These are phyloP conservation scores for Nomada fucata DNA, from an alignment of 2,888 invertebrate genomes.

Conservation along the genomic window DNA sequence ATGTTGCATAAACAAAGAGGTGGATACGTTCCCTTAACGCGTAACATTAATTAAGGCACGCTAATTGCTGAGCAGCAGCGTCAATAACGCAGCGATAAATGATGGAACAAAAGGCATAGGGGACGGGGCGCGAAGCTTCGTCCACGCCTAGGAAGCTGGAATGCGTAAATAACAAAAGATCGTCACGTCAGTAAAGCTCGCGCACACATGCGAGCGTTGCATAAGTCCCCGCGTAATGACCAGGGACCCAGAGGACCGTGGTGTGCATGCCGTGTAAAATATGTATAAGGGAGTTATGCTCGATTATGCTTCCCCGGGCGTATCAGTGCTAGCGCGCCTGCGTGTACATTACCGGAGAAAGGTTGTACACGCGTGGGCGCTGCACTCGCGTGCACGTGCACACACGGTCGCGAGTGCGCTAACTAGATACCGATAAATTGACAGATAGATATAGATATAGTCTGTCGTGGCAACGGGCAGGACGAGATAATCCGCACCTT, in stretches of 20 bases:
- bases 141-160: slow-evolving; percentile 59
- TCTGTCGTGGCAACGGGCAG: slow-evolving; percentile 18
- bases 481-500: slow-evolving; percentile 56
- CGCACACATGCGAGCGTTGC: slow-evolving; percentile 37
- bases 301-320: slow-evolving; percentile 57
- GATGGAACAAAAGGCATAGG: slow-evolving; percentile 47
- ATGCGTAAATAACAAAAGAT: slow-evolving; percentile 62
- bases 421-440: slow-evolving; percentile 66
- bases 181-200: slow-evolving; percentile 47
- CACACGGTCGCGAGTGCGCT: slow-evolving; percentile 41
- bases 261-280: slow-evolving; percentile 45
- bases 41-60: slow-evolving; percentile 17
- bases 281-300: slow-evolving; percentile 51
- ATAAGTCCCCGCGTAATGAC: slow-evolving; percentile 56
- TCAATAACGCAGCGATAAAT: slow-evolving; percentile 30
- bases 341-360: slow-evolving; percentile 37
- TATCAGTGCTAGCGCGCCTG: slow-evolving; percentile 41
- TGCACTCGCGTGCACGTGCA: slow-evolving; percentile 48
- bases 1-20: slow-evolving; percentile 12
- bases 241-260: slow-evolving; percentile 32
- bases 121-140: slow-evolving; percentile 20
- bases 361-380: slow-evolving; percentile 46
- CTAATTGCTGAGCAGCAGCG: slow-evolving; percentile 32
- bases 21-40: slow-evolving; percentile 1
- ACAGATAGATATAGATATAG: slow-evolving; percentile 53